phyloP scores from a whole-genome alignment of 2,888 invertebrate species.

The Coenonympha glycerion region DNA sequence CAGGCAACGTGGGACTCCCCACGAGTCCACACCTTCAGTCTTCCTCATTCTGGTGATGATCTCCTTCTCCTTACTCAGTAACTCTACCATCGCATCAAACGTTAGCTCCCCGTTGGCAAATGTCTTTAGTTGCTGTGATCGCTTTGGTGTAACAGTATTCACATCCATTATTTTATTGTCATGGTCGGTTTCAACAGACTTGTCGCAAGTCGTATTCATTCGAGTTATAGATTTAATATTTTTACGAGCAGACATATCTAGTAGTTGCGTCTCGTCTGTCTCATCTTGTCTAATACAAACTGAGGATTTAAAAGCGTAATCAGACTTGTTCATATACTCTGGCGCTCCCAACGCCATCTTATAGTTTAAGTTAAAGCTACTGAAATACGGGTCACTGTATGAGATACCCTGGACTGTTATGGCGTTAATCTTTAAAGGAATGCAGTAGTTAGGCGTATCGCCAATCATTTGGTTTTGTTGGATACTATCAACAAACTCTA shows the following conservation, averaged over 20 bases:
- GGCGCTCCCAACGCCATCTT: constrained; percentile 75
- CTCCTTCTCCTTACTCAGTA: constrained; percentile 51
- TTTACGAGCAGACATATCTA: constrained; percentile 63
- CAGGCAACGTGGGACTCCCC: constrained; percentile 79
- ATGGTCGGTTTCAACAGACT: constrained; percentile 60
- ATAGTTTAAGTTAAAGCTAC: constrained; percentile 77
- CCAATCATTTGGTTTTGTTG: constrained; percentile 78
- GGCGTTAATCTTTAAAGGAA: constrained; percentile 77
- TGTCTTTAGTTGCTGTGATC: constrained; percentile 42
- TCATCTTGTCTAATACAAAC: constrained; percentile 75
- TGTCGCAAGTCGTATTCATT: constrained; percentile 57
- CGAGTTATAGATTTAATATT: constrained; percentile 64
- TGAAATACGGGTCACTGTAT: constrained; percentile 77
- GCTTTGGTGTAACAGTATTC: constrained; percentile 42
- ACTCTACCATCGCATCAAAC: constrained; percentile 64
- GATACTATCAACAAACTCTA: constrained; percentile 76
- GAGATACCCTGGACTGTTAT: constrained; percentile 78
- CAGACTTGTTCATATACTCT: constrained; percentile 77
- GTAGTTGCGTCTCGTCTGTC: constrained; percentile 58
- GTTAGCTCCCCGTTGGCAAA: constrained; percentile 72
- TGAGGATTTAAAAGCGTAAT: constrained; percentile 78
- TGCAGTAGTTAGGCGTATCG: constrained; percentile 75
- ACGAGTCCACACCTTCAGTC: constrained; percentile 51
- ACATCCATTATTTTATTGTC: constrained; percentile 66
- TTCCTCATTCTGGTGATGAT: constrained; percentile 46